Evolutionary conservation across 2,113 vertebrate species (phyloP), one percentile per base, ranked within the genome.

Genomic region (Paraplagusia blochii): DNA sequence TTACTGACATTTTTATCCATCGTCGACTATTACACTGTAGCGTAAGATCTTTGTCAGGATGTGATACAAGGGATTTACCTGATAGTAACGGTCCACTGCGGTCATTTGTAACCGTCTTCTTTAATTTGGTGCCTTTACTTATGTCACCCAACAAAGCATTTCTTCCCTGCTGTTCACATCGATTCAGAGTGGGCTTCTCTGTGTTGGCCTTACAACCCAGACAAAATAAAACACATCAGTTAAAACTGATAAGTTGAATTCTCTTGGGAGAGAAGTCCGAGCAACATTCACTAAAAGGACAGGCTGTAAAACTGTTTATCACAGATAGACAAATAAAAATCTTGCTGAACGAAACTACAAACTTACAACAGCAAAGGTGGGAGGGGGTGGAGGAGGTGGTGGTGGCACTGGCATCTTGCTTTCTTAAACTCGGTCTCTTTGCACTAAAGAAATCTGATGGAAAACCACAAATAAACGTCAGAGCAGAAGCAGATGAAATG

Each of bases 101-200:
- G 82, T 99, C 97, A 89, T 96, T 95, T 73, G 97, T 99, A 40
- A 95, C 93, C 0, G 96, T 33, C 81, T 97, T 98, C 89, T 98
- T 99, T 11, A 99, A 89, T 52, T 79, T 92, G 69, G 93, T 36
- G 22, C 95, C 95, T 91, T 97, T 96, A 76, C 4, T 53, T 72
- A 99, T 99, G 71, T 99, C 96, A 0, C 89, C 82, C 45, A 99
- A 67, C 5, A 99, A 88, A 55, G 96, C 96, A 46, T 83, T 93
- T 79, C 97, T 86, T 19, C 94, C 93, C 6, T 91, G 88, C 76
- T 93, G 92, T 69, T 94, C 90, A 0, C 87, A 65, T 49, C 78
- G 92, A 68, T 76, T 96, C 45, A 96, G 85, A 22, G 3, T 1
- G 9, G 96, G 95, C 74, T 96, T 98, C 54, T 94, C 92, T 58